Base-by-base conservation (phyloP, 2,888 invertebrate genomes). In the Lasioglossum malachurum region DNA sequence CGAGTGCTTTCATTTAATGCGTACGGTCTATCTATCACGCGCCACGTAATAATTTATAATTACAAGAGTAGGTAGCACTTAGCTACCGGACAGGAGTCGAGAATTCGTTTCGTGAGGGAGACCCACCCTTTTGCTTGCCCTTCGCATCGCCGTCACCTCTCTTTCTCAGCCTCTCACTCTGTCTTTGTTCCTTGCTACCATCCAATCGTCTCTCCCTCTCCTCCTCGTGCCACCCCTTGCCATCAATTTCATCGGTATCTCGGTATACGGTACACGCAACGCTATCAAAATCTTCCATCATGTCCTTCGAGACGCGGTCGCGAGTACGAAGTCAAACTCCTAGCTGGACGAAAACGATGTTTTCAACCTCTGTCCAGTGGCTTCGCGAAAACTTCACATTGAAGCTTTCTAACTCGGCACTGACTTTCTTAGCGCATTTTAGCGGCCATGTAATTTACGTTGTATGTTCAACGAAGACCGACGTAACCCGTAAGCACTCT, bases 21-120 rank as follows among this genome's bases (percentile, higher is more conserved):
- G 86, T 83, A 90, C 90, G 87, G 89, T 90, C 91, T 89, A 92
- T 93, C 91, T 91, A 92, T 93, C 92, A 92, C 90, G 88, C 87
- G 90, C 84, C 90, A 88, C 86, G 91, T 93, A 92, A 93, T 93
- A 91, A 92, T 93, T 93, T 92, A 92, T 92, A 93, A 93, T 93
- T 92, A 93, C 89, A 89, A 92, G 88, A 90, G 89, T 90, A 90
- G 90, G 88, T 85, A 92, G 91, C 89, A 88, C 86, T 89, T 87
- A 86, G 93, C 93, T 93, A 93, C 93, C 88, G 92, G 90, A 89
- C 90, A 86, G 87, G 89, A 88, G 89, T 88, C 88, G 69, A 81
- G 88, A 88, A 89, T 89, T 85, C 82, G 83, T 88, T 83, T 80
- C 88, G 76, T 38, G 82, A 87, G 80, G 72, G 60, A 78, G 78